Evolutionary conservation across 64 coral and sea anemone species (phyloP), one percentile per base, ranked within the genome.

Genomic region (Pocillopora verrucosa): DNA sequence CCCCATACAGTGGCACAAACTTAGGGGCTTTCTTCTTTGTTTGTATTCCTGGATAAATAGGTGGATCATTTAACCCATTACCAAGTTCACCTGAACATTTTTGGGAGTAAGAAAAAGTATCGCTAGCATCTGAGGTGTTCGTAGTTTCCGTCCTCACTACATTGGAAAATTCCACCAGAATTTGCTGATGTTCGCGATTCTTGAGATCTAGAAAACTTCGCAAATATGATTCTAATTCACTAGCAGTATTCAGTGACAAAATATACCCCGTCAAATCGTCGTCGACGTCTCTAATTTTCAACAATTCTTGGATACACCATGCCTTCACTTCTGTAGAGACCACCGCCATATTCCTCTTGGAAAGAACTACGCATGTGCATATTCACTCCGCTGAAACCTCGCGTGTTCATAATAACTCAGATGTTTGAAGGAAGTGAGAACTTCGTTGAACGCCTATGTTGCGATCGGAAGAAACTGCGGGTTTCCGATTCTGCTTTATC

Each of bases 1-100:
- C 90, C 24, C 97, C 93, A 37, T 99, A 99, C 65, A 99, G 76
- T 11, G 97, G 83, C 9, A 99, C 94, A 88, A 93, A 99, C 34
- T 90, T 84, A 20, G 96, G 56, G 9, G 93, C 68, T 20, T 95
- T 99, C 76, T 93, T 95, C 80, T 93, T 95, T 20, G 76, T 5
- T 80, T 92, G 80, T 16, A 87, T 87, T 81, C 88, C 87, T 20
- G 72, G 65, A 51, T 20, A 62, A 22, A 63, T 56, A 20, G 74
- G 72, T 60, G 89, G 82, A 87, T 56, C 73, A n/a, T 61, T 87
- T 79, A n/a, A 74, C 30, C 74, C 36, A 25, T 24, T 1, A 45
- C 26, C 26, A 76, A 62, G 76, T 38, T 76, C 17, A 76, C 75
- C 75, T 3, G 72, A 77, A 26, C 75, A 75, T 25, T 75, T 75